phyloP scores from a whole-genome alignment of 2,113 vertebrate genomes.

The Sander vitreus region DNA sequence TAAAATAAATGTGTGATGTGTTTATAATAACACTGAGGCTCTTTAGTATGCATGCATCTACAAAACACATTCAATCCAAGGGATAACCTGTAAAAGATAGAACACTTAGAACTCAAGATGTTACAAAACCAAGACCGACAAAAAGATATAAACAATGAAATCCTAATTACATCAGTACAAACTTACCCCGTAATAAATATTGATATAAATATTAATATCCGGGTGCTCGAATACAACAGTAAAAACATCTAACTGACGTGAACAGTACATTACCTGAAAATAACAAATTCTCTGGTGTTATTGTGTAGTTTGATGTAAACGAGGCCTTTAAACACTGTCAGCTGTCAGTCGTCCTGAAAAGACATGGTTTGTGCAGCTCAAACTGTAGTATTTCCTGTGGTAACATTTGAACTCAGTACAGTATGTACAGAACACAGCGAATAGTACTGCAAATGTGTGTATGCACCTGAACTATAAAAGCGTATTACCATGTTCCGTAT shows the following conservation, averaged over 20 bases:
- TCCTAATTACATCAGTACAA: background rate
- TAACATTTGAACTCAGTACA: background rate
- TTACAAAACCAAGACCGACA: background rate
- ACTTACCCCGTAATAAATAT: background rate
- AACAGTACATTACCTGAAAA: background rate
- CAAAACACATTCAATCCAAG: background rate
- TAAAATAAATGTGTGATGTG: too few relatives aligned
- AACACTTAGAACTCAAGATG: background rate
- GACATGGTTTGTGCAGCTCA: background rate
- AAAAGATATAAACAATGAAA: background rate
- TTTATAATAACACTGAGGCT: background rate
- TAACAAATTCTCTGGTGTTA: background rate
- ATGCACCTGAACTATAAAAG: slow-evolving; percentile 9
- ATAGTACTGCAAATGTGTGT: slow-evolving; percentile 1
- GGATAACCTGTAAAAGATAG: too few relatives aligned
- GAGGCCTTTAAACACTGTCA: background rate
- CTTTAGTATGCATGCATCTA: background rate
- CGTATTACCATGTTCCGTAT: slow-evolving; percentile 5
- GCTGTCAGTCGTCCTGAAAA: background rate
- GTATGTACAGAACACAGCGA: background rate
- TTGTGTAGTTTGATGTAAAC: too few relatives aligned
- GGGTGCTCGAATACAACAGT: background rate
- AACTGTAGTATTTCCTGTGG: background rate
- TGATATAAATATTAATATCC: background rate
- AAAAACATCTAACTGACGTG: background rate